Base-by-base conservation (phyloP, 1,140 invertebrate genomes). In the Ooceraea biroi region DNA sequence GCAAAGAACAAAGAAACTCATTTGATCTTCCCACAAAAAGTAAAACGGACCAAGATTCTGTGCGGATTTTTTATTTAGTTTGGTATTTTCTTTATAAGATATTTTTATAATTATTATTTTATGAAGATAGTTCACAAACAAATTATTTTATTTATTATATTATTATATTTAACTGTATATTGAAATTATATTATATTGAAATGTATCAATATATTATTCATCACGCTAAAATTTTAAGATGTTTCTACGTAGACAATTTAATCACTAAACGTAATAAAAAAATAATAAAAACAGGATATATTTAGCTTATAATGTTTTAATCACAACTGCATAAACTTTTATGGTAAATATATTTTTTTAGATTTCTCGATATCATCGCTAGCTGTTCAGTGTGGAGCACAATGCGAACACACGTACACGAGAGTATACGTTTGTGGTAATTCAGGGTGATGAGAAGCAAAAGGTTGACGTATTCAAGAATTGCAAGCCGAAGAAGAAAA, bases 391-490 rank as follows among this genome's bases (percentile, higher is more conserved):
- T 17, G 22, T 30, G 41, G 27, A 27, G 61, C 30, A 55, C 17
- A 30, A 61, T 68, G 25, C 48, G 25, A 22, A 1, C 25, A 22
- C 27, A 65, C 17, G n/a, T 17, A 36, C 17, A 30, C 17, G 50
- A 41, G 19, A 8, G 36, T 5, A 27, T 27, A 27, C 25, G 17
- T 19, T n/a, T 50, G 44, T 76, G 27, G 30, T 14, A 50, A 25
- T 10, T 19, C 17, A 44, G 48, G 69, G 36, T 60, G 71, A 65
- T 50, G 46, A 41, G 57, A 11, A 12, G 1, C 66, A 82, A 85
- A 77, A 50, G 63, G 44, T 50, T 27, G 58, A 66, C 19, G 71
- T 74, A 71, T 89, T 78, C 68, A 88, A 88, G 87, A 73, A 85
- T 60, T 61, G 82, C 48, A 36, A 48, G 11, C 17, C 50, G 82